These are phyloP conservation scores for Stegana nigrithorax DNA, from an alignment of 2,888 invertebrate species.

Conservation along the genomic window DNA sequence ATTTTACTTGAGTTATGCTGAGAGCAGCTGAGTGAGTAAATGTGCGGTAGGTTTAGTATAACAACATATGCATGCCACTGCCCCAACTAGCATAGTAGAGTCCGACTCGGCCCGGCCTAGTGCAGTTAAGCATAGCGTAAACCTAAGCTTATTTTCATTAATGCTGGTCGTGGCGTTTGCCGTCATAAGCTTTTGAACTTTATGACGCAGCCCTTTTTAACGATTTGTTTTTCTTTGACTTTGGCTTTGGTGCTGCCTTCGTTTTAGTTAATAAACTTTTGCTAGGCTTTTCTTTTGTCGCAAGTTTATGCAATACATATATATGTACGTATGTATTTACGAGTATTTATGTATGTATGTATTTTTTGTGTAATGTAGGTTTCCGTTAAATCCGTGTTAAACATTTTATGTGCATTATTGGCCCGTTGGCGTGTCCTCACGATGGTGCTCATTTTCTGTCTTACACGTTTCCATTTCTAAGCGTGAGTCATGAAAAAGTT, in stretches of 20 bases:
- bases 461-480: neutral
- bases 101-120: too few species aligned
- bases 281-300: neutral
- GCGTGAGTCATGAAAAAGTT: conserved; percentile 44
- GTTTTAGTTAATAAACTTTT: neutral
- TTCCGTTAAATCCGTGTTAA: neutral
- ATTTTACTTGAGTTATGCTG: too few species aligned
- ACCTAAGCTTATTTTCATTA: conserved; percentile 16
- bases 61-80: neutral
- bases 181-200: neutral
- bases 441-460: neutral
- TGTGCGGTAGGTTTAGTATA: too few species aligned
- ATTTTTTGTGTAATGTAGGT: too few species aligned
- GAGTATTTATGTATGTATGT: neutral
- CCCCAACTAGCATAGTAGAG: too few species aligned
- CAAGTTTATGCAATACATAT: too few species aligned
- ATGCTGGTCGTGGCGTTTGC: conserved; percentile 4
- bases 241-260: neutral
- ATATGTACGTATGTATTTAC: too few species aligned
- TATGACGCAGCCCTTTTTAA: neutral
- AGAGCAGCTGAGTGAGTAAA: too few species aligned
- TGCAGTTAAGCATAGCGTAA: neutral
- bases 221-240: too few species aligned
- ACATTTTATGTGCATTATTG: conserved; percentile 11
- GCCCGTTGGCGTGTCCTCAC: conserved; percentile 13